Percentiles rank a stretch among this genome's conserved stretches.
Evolutionary conservation across 2,797 vertebrate genomes (phyloP).

Genomic region (Anomalospiza imberbis): DNA sequence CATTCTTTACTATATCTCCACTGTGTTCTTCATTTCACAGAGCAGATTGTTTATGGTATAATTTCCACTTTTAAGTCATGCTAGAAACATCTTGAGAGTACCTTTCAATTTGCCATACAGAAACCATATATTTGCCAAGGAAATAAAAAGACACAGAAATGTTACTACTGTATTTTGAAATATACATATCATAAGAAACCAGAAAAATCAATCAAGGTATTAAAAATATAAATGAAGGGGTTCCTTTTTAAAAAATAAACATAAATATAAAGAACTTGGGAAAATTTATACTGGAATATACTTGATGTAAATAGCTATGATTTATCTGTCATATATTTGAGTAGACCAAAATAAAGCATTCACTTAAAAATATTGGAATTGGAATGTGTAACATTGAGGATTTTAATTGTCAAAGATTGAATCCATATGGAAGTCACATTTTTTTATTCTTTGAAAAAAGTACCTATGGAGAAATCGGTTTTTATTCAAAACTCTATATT

Average conservation of each 20-base stretch:
- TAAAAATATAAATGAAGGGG: neutral
- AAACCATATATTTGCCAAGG: neutral
- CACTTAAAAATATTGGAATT: conserved; percentile 26
- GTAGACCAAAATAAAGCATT: conserved; percentile 35
- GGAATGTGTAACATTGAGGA: conserved; percentile 18
- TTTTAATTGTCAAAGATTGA: neutral
- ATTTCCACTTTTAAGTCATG: neutral
- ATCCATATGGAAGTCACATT: neutral
- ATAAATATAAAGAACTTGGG: neutral
- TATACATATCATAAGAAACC: neutral
- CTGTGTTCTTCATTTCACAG: neutral
- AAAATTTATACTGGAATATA: neutral
- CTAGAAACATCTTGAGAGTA: neutral
- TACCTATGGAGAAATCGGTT: neutral
- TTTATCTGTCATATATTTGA: neutral
- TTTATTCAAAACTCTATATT: neutral
- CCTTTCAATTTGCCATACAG: neutral
- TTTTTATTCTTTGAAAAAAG: neutral
- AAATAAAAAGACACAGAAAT: neutral
- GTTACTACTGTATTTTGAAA: neutral
- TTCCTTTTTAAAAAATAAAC: neutral
- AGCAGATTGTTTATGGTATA: neutral
- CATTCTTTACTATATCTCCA: neutral
- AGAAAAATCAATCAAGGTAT: neutral
- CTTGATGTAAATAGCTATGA: neutral